Percentiles rank a stretch among this genome's conserved stretches.
phyloP scores from a whole-genome alignment of 1,140 invertebrate genomes.

The Leucophenga varia region DNA sequence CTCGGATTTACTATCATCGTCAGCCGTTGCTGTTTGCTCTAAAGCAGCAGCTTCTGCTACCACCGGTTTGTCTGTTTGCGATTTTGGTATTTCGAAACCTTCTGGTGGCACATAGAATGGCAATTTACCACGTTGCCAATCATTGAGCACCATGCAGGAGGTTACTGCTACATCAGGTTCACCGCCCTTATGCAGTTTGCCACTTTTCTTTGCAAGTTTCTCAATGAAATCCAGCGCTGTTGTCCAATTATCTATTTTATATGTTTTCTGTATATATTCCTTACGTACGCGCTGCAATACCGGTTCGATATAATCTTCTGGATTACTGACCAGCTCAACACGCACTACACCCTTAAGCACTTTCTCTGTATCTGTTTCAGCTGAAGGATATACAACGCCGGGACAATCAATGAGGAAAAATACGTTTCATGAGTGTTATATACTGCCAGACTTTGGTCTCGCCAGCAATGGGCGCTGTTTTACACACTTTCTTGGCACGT shows the following conservation, averaged over 20 bases:
- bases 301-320: conserved; percentile 90
- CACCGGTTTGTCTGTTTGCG: conserved; percentile 30
- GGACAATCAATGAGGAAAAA: conserved; percentile 99
- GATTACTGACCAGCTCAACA: conserved; percentile 91
- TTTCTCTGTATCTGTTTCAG: conserved; percentile 91
- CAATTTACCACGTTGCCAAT: conserved; percentile 97
- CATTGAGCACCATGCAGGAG: conserved; percentile 95
- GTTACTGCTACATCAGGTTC: conserved; percentile 89
- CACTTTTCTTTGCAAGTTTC: conserved; percentile 80
- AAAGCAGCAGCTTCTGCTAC: conserved; percentile 20
- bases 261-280: conserved; percentile 91
- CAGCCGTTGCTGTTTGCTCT: conserved; percentile 16
- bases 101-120: conserved; percentile 91
- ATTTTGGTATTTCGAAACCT: conserved; percentile 67
- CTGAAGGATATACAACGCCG: conserved; percentile 94
- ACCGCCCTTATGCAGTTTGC: conserved; percentile 93
- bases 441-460: conserved; percentile 99
- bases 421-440: conserved; percentile 95
- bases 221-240: conserved; percentile 89
- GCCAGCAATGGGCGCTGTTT: conserved; percentile 97
- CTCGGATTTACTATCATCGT: conserved; percentile 44
- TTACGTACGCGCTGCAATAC: conserved; percentile 85
- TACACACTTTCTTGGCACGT: conserved; percentile 93
- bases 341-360: conserved; percentile 95
- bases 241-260: conserved; percentile 80